These are phyloP conservation scores for Prosapia bicincta DNA, from an alignment of 2,888 invertebrate genomes.

Conservation along the genomic window DNA sequence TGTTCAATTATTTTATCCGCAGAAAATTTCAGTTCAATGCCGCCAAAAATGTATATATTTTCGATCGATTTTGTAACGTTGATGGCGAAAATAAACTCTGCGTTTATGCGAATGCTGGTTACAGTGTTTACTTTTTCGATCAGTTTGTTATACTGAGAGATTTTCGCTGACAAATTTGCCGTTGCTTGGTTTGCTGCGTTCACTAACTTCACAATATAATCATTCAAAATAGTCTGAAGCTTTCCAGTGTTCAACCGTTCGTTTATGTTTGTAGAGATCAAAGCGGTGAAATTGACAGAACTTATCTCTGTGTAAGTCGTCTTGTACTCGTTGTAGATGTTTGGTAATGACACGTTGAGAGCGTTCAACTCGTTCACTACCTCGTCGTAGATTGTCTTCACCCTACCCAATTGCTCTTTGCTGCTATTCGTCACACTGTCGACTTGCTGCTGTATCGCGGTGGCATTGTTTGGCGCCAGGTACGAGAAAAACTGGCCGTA, in stretches of 20 bases:
- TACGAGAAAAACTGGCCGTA: background rate
- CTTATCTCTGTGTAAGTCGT: background rate
- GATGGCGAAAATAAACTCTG: background rate
- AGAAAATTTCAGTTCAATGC: background rate
- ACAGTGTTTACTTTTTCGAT: background rate
- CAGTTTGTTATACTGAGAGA: background rate
- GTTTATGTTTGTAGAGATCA: background rate
- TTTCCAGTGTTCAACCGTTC: background rate
- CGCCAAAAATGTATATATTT: background rate
- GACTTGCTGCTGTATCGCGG: background rate
- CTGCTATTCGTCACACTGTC: background rate
- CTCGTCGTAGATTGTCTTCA: background rate
- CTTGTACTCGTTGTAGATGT: background rate
- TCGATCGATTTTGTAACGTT: background rate
- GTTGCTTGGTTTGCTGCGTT: background rate
- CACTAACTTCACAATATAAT: background rate
- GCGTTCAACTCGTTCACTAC: background rate
- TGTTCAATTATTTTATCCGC: background rate
- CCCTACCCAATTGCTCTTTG: background rate
- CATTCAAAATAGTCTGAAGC: background rate
- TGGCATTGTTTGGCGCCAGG: background rate
- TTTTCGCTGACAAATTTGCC: background rate
- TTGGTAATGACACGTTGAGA: background rate
- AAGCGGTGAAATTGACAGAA: background rate
- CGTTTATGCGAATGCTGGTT: background rate